These are phyloP conservation scores for Athene noctua DNA, from an alignment of 2,113 vertebrate species.

Conservation along the genomic window DNA sequence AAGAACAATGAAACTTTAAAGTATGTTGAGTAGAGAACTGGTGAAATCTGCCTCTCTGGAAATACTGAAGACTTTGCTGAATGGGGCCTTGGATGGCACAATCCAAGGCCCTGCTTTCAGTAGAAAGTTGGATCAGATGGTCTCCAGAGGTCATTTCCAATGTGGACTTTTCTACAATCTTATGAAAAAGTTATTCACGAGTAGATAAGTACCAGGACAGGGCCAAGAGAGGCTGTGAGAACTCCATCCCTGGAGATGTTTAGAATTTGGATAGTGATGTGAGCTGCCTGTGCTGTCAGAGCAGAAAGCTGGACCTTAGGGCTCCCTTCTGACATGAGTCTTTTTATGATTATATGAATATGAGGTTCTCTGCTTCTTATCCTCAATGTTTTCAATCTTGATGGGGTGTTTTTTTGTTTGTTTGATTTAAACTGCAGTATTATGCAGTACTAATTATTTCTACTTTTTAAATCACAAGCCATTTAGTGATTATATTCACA, in stretches of 20 bases:
- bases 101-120: neutral
- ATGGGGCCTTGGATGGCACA: rapidly evolving
- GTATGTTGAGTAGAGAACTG: neutral
- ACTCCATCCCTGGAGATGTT: neutral
- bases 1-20: neutral
- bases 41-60: neutral
- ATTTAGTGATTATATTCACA: neutral
- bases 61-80: neutral
- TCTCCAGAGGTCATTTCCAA: neutral
- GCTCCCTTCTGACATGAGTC: neutral
- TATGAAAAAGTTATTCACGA: neutral
- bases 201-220: neutral
- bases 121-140: neutral
- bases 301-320: neutral
- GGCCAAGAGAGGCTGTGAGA: neutral
- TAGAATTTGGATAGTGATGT: neutral
- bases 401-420: neutral
- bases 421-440: neutral
- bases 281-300: neutral
- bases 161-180: neutral
- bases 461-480: neutral
- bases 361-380: neutral
- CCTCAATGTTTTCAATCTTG: neutral
- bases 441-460: neutral
- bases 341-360: neutral